Conservation (phyloP, 2,797 vertebrate species). For the Myotis myotis region DNA sequence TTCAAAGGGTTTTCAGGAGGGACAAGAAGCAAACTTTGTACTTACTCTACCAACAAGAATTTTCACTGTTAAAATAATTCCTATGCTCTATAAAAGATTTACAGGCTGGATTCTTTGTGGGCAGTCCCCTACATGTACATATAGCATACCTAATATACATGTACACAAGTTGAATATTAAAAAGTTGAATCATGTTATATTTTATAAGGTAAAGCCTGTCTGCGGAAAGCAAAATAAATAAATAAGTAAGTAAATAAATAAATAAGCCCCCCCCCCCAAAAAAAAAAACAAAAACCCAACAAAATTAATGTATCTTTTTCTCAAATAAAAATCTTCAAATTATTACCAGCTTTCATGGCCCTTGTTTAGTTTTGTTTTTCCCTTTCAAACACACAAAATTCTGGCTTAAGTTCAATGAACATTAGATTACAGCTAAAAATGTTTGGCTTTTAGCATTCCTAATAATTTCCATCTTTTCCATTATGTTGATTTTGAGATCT, state of each 20-base stretch:
- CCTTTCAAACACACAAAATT: slow-evolving; percentile 8
- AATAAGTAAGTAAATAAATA: not conserved
- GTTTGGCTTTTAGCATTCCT: slow-evolving; percentile 46
- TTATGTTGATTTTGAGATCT: slow-evolving; percentile 41
- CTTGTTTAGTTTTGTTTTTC: slow-evolving; percentile 44
- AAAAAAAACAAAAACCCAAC: not conserved
- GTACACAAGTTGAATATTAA: not conserved
- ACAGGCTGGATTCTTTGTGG: not conserved
- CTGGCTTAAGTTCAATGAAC: slow-evolving; percentile 49
- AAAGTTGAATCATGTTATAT: not conserved
- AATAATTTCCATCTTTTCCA: slow-evolving; percentile 16
- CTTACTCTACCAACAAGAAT: not conserved
- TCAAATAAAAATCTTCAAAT: slow-evolving; percentile 46
- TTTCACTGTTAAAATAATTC: slow-evolving; percentile 47
- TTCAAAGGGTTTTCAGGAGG: not conserved
- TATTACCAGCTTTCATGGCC: slow-evolving; percentile 50
- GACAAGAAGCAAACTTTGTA: not conserved
- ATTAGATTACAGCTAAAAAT: slow-evolving; percentile 34
- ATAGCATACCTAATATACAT: not conserved
- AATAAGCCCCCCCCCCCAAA: no score
- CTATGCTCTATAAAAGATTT: slow-evolving; percentile 17
- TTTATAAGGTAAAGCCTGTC: not conserved
- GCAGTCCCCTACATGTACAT: not conserved
- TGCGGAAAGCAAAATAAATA: slow-evolving; percentile 27
- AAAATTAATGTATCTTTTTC: slow-evolving; percentile 13